These are phyloP conservation scores for Therioaphis trifolii DNA, from an alignment of 2,888 invertebrate species.

Conservation along the genomic window DNA sequence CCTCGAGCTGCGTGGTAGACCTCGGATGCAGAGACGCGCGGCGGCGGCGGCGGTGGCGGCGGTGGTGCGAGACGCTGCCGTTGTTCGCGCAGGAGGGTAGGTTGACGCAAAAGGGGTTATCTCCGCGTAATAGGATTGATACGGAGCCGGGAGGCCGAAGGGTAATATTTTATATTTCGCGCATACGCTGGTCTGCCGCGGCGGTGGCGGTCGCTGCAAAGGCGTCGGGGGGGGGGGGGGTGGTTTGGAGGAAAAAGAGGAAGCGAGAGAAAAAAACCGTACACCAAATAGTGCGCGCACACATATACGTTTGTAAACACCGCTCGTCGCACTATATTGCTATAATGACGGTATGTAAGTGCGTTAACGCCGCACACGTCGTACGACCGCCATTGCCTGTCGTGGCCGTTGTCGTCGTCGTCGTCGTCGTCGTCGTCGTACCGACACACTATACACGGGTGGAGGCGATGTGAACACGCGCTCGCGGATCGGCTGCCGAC, in stretches of 20 bases:
- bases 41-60: too few relatives aligned
- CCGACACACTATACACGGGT: too few relatives aligned
- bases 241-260: background rate
- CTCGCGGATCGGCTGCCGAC: too few relatives aligned
- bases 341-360: too few relatives aligned
- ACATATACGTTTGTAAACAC: background rate
- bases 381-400: background rate
- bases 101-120: conserved; percentile 39
- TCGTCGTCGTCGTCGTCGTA: too few relatives aligned
- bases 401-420: background rate
- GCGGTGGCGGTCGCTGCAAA: background rate
- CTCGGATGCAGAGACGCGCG: too few relatives aligned
- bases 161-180: conserved; percentile 53
- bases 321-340: background rate
- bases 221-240: too few relatives aligned
- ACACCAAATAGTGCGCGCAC: background rate
- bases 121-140: conserved; percentile 57
- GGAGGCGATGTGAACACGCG: too few relatives aligned
- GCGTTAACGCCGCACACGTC: background rate
- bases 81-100: too few relatives aligned
- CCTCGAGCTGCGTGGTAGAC: too few relatives aligned
- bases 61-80: background rate
- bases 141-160: conserved; percentile 19
- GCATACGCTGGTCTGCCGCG: background rate
- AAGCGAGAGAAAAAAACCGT: background rate